These are phyloP conservation scores for Limosa lapponica DNA, from an alignment of 2,797 vertebrate genomes.

Conservation along the genomic window DNA sequence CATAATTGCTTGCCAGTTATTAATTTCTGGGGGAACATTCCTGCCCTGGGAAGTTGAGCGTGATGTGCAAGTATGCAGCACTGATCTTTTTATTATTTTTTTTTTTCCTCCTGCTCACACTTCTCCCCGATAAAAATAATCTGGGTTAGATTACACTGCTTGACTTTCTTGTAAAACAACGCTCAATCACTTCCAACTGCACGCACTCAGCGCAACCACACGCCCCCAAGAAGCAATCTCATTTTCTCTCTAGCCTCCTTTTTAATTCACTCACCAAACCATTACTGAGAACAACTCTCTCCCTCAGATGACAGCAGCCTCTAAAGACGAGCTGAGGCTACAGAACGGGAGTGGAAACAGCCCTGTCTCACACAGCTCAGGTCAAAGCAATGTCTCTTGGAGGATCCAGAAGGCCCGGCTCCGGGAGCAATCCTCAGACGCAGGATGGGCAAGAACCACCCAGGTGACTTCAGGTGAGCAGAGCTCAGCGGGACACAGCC, in stretches of 20 bases:
- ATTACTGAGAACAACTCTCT: neutral
- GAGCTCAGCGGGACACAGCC: fast-evolving
- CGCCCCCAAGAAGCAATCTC: neutral
- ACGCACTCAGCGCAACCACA: neutral
- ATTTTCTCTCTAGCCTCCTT: neutral
- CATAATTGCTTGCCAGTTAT: neutral
- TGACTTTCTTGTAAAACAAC: neutral
- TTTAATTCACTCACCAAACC: neutral
- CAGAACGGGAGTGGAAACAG: neutral
- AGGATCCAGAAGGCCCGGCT: neutral
- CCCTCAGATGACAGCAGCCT: neutral
- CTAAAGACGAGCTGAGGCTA: neutral
- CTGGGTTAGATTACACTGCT: neutral
- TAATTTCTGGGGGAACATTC: neutral
- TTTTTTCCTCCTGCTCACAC: neutral
- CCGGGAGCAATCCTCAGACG: neutral
- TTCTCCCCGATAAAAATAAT: neutral
- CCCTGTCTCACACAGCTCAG: neutral
- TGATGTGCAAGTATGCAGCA: neutral
- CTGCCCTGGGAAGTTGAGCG: neutral
- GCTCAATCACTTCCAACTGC: neutral
- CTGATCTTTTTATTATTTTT: neutral
- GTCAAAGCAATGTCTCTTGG: neutral
- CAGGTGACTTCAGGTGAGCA: neutral
- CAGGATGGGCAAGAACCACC: fast-evolving